Evolutionary conservation across 2,113 vertebrate species (phyloP), one percentile per base, ranked within the genome.

Genomic region (mouse (Mus musculus)): DNA sequence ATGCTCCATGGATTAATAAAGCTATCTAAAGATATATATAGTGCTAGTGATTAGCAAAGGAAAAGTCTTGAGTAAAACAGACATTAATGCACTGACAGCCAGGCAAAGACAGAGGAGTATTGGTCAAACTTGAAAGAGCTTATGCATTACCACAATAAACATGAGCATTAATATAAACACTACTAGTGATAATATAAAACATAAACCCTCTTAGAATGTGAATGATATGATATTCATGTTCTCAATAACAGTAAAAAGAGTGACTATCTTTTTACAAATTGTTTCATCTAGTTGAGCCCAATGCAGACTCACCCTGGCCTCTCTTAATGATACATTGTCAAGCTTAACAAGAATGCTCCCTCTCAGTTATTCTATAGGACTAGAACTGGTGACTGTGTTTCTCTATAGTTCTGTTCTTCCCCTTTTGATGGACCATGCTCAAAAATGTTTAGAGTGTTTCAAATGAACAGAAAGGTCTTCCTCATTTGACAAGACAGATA

Each of bases 1-100:
- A 8, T 59, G 56, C 30, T 11, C 33, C 24, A n/a, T n/a, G 6
- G 4, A 28, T 7, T 16, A 30, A 26, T 19, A 1, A 52, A 42
- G 28, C 3, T 46, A 8, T 11, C 14, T 19, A 1, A 52, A 42
- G 22, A 1, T 54, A 12, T 11, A 9, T 7, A 16, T 1, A 20
- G 56, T 36, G 10, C 28, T 89, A 67, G 17, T 82, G 20, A 26
- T 67, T 76, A 78, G 7, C 65, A 61, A 10, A 54, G 4, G 49
- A 10, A 81, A 54, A 4, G 36, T 82, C 71, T n/a, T 46, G 49
- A 46, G 28, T 3, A 20, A 91, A 14, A 33, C n/a, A 0, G 26
- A n/a, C 67, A 75, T 46, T 77, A 52, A 90, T 91, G 78, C 54
- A 39, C 0, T 49, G 39, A 88, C 10, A 33, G 81, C 1, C 52